Evolutionary conservation across 2,888 invertebrate species (phyloP).

Genomic region (Hipparchia sbordonii): DNA sequence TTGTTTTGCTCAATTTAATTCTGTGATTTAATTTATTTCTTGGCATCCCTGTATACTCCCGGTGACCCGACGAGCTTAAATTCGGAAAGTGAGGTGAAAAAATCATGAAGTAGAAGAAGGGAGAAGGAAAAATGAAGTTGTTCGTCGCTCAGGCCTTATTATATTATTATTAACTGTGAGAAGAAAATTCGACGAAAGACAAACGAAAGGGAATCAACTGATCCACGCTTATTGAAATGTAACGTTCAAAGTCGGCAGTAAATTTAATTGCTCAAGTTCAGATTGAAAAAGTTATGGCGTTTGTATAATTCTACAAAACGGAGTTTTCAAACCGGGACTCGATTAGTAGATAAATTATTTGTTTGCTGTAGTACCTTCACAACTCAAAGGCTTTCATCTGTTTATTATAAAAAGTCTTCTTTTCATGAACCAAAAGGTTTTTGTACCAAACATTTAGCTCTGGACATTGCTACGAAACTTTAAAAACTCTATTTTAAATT

Average conservation of each 20-base stretch:
- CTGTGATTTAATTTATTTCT: too few species aligned
- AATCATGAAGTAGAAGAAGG: too few species aligned
- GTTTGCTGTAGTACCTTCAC: constrained; percentile 48
- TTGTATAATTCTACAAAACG: constrained; percentile 71
- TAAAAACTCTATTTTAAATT: too few species aligned
- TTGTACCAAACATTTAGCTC: too few species aligned
- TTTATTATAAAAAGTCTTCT: background rate
- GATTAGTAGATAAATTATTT: constrained; percentile 72
- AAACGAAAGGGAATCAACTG: constrained; percentile 42
- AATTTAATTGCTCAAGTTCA: constrained; percentile 81
- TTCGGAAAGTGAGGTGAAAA: too few species aligned
- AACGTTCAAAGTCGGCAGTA: constrained; percentile 69
- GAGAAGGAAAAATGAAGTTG: too few species aligned
- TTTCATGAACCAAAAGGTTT: too few species aligned
- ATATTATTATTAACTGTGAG: constrained; percentile 13
- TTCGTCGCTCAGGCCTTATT: background rate
- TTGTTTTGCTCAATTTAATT: too few species aligned
- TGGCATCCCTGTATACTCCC: too few species aligned
- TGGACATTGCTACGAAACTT: too few species aligned
- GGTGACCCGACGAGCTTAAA: too few species aligned
- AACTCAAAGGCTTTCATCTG: background rate
- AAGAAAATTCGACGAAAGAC: constrained; percentile 44
- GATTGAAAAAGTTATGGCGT: constrained; percentile 80
- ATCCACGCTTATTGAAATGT: constrained; percentile 55
- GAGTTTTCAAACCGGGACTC: constrained; percentile 58